Base-by-base conservation (phyloP, 2,888 invertebrate species). In the Drosophila barbarae region DNA sequence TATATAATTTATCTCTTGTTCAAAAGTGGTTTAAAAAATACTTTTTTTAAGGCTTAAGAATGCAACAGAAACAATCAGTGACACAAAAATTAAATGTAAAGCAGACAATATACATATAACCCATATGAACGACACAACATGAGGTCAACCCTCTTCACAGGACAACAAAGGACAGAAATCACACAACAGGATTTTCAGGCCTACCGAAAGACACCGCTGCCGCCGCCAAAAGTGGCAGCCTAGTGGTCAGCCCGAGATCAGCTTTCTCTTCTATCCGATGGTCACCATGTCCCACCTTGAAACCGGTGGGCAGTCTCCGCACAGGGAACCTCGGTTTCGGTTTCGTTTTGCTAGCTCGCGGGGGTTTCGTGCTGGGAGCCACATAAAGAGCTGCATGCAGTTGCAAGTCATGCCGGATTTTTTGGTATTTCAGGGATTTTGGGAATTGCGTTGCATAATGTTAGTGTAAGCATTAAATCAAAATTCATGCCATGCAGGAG, bases 301-400 rank as follows among this genome's bases (percentile, higher is more conserved):
- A 23, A 38, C 59, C 52, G 26, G 56, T 42, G 49, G 67, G 52
- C 26, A 57, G 12, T 26, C 44, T 46, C 5, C 44, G 32, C 10
- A 3, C n/a, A 8, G 42, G 39, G 15, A n/a, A 12, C 51, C 41
- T 65, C n/a, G 52, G 10, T 32, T 12, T 71, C 21, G 72, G 72
- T 58, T 49, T 51, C 28, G 39, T 71, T 70, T 58, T 70, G 18
- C 30, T 38, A 32, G 71, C 57, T n/a, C 52, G 53, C 18, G 68
- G 60, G 18, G 70, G 53, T 46, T 42, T 59, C 13, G 68, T 54
- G 56, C 38, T 23, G 5, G 51, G 35, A n/a, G 50, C 50, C 32
- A 53, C 51, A 3, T 54, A 68, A 54, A 54, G 70, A 47, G 58
- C 70, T 70, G 41, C 72, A 70, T 71, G 57, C 71, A 32, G 13